A percentile compares a stretch with the other conserved stretches of the same genome.
Conservation (phyloP, 2,888 invertebrate genomes). For the Harpalus rufipes region DNA sequence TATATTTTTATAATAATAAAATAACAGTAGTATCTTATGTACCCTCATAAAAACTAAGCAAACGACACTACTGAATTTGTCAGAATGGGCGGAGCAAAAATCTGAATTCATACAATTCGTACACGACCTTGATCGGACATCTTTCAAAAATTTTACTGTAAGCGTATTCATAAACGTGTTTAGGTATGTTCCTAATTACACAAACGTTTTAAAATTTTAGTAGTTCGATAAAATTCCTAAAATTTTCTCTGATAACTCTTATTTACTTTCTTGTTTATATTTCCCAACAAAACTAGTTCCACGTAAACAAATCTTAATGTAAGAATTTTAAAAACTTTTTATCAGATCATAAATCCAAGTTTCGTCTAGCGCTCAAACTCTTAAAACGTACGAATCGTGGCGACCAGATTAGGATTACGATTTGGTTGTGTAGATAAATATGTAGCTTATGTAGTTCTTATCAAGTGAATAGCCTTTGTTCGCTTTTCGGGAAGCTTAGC, state of each 20-base stretch:
- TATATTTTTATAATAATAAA: too few species aligned
- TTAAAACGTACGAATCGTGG: neutral
- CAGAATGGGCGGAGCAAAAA: too few species aligned
- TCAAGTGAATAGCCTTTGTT: constrained; percentile 45
- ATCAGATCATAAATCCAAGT: constrained; percentile 11
- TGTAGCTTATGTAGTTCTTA: constrained; percentile 45
- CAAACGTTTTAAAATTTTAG: neutral
- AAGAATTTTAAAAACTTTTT: constrained; percentile 15
- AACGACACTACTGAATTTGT: too few species aligned
- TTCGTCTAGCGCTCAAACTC: neutral
- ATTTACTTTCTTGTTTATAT: neutral
- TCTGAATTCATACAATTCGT: too few species aligned
- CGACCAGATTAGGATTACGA: constrained; percentile 26
- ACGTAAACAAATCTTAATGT: neutral
- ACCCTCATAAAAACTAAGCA: too few species aligned
- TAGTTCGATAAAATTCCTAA: neutral
- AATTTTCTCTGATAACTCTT: neutral
- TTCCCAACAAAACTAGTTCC: neutral
- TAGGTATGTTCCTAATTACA: neutral
- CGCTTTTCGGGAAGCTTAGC: constrained; percentile 31
- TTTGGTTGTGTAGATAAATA: constrained; percentile 14
- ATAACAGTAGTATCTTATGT: too few species aligned
- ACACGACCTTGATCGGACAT: too few species aligned
- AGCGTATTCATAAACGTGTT: neutral
- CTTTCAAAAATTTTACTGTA: too few species aligned